Conservation (phyloP, 2,888 invertebrate genomes). For the Pyrochroa serraticornis region DNA sequence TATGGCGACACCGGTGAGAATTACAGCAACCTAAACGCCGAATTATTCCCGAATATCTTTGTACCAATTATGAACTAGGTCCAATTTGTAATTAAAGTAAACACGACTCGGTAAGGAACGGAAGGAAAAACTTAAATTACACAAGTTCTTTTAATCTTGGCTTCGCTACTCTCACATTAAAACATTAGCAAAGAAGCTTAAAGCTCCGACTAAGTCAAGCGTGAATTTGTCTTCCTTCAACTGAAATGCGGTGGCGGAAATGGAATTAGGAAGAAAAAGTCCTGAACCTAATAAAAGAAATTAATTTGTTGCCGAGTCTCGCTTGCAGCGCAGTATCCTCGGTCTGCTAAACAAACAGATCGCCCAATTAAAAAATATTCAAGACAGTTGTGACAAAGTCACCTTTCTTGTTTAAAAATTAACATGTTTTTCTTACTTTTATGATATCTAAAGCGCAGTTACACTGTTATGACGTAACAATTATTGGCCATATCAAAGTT, state of each 20-base stretch:
- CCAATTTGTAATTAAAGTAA: slow-evolving; percentile 29
- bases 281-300: neutral
- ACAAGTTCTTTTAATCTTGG: slow-evolving; percentile 40
- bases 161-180: slow-evolving; percentile 42
- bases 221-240: slow-evolving; percentile 39
- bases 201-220: slow-evolving; percentile 40
- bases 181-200: slow-evolving; percentile 43
- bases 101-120: slow-evolving; percentile 19
- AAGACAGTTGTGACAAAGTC: too few relatives aligned
- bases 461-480: too few relatives aligned
- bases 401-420: too few relatives aligned
- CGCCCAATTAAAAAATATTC: too few relatives aligned
- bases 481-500: too few relatives aligned
- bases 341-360: too few relatives aligned
- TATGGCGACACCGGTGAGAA: neutral
- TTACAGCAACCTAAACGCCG: neutral
- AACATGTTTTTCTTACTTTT: too few relatives aligned
- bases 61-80: slow-evolving; percentile 17
- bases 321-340: too few relatives aligned
- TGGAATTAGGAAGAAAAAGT: slow-evolving; percentile 33
- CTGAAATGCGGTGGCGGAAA: slow-evolving; percentile 31
- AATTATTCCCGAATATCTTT: neutral
- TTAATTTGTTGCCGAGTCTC: neutral
- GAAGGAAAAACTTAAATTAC: slow-evolving; percentile 39
- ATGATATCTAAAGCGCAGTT: too few relatives aligned